These are phyloP conservation scores for Drosophila biarmipes DNA, from an alignment of 1,140 invertebrate genomes.

Conservation along the genomic window DNA sequence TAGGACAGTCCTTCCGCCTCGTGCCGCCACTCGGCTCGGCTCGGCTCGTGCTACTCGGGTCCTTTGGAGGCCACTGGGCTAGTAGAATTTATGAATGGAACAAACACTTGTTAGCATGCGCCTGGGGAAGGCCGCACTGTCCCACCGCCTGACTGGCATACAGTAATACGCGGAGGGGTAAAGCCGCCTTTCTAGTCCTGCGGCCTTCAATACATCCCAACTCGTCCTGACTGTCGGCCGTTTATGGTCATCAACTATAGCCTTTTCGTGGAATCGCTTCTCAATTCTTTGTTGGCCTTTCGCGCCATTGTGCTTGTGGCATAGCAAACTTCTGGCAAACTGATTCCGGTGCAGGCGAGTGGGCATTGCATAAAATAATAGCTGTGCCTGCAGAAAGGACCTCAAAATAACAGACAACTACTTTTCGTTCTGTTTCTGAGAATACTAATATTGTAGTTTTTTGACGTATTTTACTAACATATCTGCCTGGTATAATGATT, in stretches of 20 bases:
- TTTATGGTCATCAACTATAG: slow-evolving; percentile 29
- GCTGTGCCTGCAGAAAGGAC: not conserved
- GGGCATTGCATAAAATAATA: slow-evolving; percentile 13
- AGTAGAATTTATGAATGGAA: slow-evolving; percentile 76
- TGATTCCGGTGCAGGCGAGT: slow-evolving; percentile 10
- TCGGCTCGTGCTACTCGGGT: slow-evolving; percentile 2
- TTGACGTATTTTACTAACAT: too few relatives aligned
- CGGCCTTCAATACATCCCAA: not conserved
- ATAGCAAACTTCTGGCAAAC: slow-evolving; percentile 20
- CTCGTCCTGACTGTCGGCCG: not conserved
- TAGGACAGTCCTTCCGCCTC: slow-evolving; percentile 43
- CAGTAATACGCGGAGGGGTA: slow-evolving; percentile 18
- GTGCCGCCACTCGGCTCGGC: slow-evolving; percentile 1
- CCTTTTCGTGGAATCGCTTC: slow-evolving; percentile 9
- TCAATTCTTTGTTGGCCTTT: slow-evolving; percentile 7
- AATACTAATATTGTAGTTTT: too few relatives aligned
- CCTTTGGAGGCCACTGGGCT: slow-evolving; percentile 45
- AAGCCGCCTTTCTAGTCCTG: not conserved
- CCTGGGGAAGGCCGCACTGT: slow-evolving; percentile 44
- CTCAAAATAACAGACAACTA: not conserved
- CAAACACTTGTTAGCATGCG: slow-evolving; percentile 77
- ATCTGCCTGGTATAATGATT: too few relatives aligned
- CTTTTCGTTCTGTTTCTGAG: not conserved
- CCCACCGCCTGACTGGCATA: slow-evolving; percentile 11
- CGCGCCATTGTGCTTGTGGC: slow-evolving; percentile 14